A percentile compares a stretch with the other conserved stretches of the same genome.
phyloP scores from a whole-genome alignment of 2,888 invertebrate genomes.

The Eupelmus urozonus region DNA sequence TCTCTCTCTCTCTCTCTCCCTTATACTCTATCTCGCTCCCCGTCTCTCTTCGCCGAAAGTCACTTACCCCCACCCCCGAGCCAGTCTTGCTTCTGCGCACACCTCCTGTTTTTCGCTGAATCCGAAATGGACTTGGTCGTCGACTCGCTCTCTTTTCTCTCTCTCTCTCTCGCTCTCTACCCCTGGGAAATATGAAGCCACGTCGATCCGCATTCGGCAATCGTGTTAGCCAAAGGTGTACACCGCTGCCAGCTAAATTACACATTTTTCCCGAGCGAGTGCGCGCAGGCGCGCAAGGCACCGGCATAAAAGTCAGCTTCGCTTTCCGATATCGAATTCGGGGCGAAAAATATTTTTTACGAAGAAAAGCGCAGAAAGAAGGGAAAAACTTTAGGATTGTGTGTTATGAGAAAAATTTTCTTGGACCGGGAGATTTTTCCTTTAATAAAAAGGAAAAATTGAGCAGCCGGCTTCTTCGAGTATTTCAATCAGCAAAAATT shows the following conservation, averaged over 20 bases:
- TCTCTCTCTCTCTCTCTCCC: conserved; percentile 24
- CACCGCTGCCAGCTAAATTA: conserved; percentile 34
- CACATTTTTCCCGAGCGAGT: conserved; percentile 33
- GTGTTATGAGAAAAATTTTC: background rate
- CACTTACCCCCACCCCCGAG: conserved; percentile 8
- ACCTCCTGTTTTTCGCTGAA: conserved; percentile 48
- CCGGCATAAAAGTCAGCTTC: conserved; percentile 28
- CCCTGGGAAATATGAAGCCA: conserved; percentile 62
- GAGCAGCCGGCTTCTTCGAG: too few relatives aligned
- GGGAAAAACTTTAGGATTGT: background rate
- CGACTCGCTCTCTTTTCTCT: conserved; percentile 14
- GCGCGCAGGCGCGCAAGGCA: background rate
- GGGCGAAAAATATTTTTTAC: conserved; percentile 29
- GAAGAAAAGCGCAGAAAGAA: background rate
- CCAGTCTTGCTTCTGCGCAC: background rate
- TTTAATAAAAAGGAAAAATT: too few relatives aligned
- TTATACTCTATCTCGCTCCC: conserved; percentile 31
- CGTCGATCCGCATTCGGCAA: conserved; percentile 52
- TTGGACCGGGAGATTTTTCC: too few relatives aligned
- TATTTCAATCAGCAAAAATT: too few relatives aligned
- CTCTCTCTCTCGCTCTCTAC: background rate
- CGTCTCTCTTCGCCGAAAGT: too few relatives aligned
- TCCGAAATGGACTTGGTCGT: conserved; percentile 54
- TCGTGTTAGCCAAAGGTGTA: conserved; percentile 51
- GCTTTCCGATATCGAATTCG: conserved; percentile 45